phyloP scores from a whole-genome alignment of 2,113 vertebrate species.

The Thalassarche chlororhynchos region DNA sequence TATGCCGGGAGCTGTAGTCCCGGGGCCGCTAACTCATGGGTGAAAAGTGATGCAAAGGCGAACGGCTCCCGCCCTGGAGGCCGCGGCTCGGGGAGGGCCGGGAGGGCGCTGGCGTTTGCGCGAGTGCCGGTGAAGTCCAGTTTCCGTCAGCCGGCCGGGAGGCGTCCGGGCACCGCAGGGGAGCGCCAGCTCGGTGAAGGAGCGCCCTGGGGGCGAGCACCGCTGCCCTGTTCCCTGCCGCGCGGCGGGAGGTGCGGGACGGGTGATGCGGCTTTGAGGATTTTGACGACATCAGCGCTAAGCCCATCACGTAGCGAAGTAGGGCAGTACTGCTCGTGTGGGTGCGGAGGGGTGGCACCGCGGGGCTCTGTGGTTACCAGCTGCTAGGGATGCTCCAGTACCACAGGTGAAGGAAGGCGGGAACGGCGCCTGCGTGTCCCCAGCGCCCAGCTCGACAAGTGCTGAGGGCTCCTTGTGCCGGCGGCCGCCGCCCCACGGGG shows the following conservation, averaged over 20 bases:
- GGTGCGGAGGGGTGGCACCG: background rate
- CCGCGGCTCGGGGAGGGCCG: no score
- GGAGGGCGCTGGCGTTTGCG: background rate
- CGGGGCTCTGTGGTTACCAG: background rate
- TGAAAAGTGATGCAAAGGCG: no score
- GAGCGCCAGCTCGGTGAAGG: background rate
- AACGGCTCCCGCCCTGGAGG: fast-evolving
- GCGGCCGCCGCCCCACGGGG: background rate
- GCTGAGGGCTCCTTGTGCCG: no score
- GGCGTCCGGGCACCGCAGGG: background rate
- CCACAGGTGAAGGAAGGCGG: fast-evolving
- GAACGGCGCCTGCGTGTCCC: fast-evolving
- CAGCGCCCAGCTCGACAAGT: no score
- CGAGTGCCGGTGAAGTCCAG: fast-evolving
- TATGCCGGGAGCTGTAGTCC: background rate
- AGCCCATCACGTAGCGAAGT: fast-evolving
- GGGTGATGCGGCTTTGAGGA: background rate
- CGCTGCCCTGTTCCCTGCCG: background rate
- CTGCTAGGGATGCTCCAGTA: background rate
- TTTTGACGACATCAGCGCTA: no score
- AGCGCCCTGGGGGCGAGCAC: no score
- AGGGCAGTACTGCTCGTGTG: background rate
- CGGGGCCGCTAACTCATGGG: no score
- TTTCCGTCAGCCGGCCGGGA: no score
- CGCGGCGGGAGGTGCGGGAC: background rate